Percentiles rank a stretch among this genome's conserved stretches.
These are phyloP conservation scores for Astatoreochromis straeleni DNA, from an alignment of 2,113 vertebrate genomes.

Conservation along the genomic window DNA sequence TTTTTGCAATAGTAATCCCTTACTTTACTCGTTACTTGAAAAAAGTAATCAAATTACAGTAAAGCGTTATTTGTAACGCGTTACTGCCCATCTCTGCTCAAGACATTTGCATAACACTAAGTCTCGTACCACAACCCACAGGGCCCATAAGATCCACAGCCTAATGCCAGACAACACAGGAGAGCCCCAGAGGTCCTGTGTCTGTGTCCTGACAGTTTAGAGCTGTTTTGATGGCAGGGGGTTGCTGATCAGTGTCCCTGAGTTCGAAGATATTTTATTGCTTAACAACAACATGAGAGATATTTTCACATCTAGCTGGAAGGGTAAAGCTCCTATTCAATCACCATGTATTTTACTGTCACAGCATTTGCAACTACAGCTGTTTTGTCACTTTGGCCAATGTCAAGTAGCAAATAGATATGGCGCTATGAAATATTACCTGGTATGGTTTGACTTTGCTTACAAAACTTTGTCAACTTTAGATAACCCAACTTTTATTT, in stretches of 20 bases:
- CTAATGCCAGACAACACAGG: background rate
- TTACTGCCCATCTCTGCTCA: too few species aligned
- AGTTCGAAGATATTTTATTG: background rate
- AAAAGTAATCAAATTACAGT: too few species aligned
- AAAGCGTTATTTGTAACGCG: too few species aligned
- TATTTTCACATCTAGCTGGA: background rate
- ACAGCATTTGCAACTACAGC: background rate
- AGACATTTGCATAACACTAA: background rate
- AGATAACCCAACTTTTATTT: background rate
- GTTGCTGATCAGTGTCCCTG: background rate
- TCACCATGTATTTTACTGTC: background rate
- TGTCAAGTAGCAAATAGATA: background rate
- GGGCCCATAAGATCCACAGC: background rate
- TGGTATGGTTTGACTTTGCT: background rate
- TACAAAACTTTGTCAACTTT: background rate
- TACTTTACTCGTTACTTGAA: too few species aligned
- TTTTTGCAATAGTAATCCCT: too few species aligned
- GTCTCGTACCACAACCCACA: background rate
- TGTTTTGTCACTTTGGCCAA: background rate
- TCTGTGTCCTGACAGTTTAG: background rate
- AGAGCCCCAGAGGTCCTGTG: background rate
- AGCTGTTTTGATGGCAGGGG: background rate
- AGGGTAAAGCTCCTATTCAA: background rate
- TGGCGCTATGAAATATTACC: background rate
- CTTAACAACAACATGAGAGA: background rate